Percentiles rank a stretch among this genome's conserved stretches.
phyloP scores from a whole-genome alignment of 2,797 vertebrate species.

The Lacerta bilineata region DNA sequence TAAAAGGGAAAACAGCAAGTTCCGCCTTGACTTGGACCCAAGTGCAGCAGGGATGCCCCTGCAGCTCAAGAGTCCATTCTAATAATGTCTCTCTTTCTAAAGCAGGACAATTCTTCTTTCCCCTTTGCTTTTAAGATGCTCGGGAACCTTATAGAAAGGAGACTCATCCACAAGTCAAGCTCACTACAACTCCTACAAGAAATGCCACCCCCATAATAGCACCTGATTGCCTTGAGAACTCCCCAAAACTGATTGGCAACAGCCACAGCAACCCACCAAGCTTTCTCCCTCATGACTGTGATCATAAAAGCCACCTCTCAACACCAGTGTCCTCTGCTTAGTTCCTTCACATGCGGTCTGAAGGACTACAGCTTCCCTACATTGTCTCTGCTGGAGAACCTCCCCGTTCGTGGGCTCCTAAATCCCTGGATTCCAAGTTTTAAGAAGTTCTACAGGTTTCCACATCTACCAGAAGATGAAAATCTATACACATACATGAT shows the following conservation, averaged over 20 bases:
- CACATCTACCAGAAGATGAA: neutral
- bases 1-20: neutral
- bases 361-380: neutral
- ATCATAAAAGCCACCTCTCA: neutral
- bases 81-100: neutral
- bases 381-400: neutral
- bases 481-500: neutral
- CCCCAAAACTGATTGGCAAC: neutral
- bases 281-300: neutral
- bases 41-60: conserved; percentile 11
- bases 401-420: neutral
- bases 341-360: neutral
- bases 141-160: neutral
- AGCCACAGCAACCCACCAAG: neutral
- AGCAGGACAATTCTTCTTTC: neutral
- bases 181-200: neutral
- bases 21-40: neutral
- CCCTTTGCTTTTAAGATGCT: neutral
- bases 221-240: neutral
- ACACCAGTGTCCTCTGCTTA: neutral
- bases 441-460: neutral
- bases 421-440: neutral
- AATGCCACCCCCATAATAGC: neutral
- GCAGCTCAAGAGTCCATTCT: neutral
- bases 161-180: neutral